Conservation (phyloP, 2,797 vertebrate genomes). For the Fundulus diaphanus region DNA sequence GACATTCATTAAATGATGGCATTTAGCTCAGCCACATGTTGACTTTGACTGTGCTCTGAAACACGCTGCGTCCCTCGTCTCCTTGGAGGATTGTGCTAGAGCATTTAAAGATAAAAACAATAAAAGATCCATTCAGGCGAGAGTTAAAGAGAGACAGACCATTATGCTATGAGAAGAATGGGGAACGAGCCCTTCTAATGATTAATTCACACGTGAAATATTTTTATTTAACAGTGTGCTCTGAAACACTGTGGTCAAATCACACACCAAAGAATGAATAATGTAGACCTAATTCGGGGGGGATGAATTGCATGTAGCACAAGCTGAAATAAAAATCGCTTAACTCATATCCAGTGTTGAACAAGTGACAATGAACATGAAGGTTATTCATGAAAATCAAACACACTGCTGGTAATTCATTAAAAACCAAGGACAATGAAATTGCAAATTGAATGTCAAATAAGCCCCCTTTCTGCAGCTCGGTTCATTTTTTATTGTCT, state of each 20-base stretch:
- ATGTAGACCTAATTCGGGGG: constrained; percentile 60
- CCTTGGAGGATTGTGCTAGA: constrained; percentile 56
- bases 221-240: constrained; percentile 73
- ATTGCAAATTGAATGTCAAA: constrained; percentile 49
- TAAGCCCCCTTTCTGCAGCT: constrained; percentile 41
- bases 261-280: constrained; percentile 62
- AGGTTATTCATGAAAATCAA: constrained; percentile 69
- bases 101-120: constrained; percentile 72
- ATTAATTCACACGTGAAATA: constrained; percentile 79
- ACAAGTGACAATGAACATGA: constrained; percentile 47
- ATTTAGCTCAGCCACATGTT: constrained; percentile 71
- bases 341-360: constrained; percentile 48
- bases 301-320: constrained; percentile 51
- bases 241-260: constrained; percentile 67
- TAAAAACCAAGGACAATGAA: constrained; percentile 59
- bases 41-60: constrained; percentile 59
- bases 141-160: constrained; percentile 52
- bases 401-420: constrained; percentile 58
- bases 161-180: constrained; percentile 65
- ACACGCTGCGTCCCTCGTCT: constrained; percentile 43
- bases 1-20: constrained; percentile 72
- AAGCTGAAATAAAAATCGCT: constrained; percentile 60
- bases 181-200: constrained; percentile 65
- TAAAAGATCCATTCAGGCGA: constrained; percentile 70
- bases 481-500: constrained; percentile 24